Conservation (phyloP, 2,113 vertebrate genomes). For the Cinclus cinclus region DNA sequence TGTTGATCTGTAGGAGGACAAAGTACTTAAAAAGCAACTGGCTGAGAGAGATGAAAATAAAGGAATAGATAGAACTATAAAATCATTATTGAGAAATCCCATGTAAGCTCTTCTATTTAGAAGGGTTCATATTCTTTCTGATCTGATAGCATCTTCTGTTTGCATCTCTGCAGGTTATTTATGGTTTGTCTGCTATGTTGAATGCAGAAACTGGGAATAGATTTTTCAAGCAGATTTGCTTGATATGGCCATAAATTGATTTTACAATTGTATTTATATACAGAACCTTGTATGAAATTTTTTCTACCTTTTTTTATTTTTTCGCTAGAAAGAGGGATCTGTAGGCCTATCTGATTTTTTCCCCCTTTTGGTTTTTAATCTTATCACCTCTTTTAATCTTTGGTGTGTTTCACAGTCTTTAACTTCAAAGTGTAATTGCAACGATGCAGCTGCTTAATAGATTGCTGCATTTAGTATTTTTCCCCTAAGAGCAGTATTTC, state of each 20-base stretch:
- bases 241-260: not conserved
- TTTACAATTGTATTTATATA: not conserved
- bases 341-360: not conserved
- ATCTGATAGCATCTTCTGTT: not conserved
- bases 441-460: slow-evolving; percentile 41
- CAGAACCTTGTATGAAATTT: not conserved
- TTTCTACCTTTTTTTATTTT: not conserved
- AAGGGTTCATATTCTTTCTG: not conserved
- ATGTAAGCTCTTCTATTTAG: not conserved
- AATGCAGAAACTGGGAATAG: not conserved
- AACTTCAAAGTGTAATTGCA: slow-evolving; percentile 65
- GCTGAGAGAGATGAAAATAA: not conserved
- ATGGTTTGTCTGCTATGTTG: not conserved
- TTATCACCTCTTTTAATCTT: slow-evolving; percentile 4
- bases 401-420: slow-evolving; percentile 38
- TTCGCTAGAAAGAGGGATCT: not conserved
- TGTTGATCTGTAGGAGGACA: not conserved
- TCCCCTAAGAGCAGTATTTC: slow-evolving; percentile 55
- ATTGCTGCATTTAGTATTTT: slow-evolving; percentile 57
- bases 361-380: not conserved
- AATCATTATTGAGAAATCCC: not conserved
- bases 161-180: not conserved
- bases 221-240: not conserved
- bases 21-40: not conserved
- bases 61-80: not conserved